Evolutionary conservation across 2,797 vertebrate genomes (phyloP).

Genomic region (Manis crassicaudata): DNA sequence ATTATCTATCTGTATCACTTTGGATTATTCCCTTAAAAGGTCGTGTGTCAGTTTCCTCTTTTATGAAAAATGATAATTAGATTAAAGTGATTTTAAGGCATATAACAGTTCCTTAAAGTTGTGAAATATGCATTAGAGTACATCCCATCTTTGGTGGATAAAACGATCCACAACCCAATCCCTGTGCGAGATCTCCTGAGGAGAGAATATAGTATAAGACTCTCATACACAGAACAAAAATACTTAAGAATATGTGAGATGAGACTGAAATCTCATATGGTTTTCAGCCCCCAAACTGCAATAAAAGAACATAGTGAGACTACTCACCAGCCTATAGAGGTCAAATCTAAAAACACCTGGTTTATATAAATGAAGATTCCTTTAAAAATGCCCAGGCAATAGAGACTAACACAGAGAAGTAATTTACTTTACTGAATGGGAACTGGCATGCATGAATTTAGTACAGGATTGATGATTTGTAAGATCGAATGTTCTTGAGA

Average conservation of each 20-base stretch:
- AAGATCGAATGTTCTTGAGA: background rate
- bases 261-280: background rate
- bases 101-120: background rate
- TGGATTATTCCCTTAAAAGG: background rate
- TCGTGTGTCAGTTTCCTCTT: background rate
- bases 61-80: background rate
- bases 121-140: background rate
- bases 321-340: background rate
- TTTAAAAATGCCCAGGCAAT: background rate
- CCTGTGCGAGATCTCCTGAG: background rate
- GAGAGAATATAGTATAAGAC: background rate
- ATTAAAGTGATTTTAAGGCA: background rate
- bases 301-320: background rate
- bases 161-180: background rate
- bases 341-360: background rate
- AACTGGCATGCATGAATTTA: background rate
- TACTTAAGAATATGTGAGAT: background rate
- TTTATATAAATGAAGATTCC: background rate
- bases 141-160: background rate
- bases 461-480: background rate
- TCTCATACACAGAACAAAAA: background rate
- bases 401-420: background rate
- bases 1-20: background rate
- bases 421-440: background rate
- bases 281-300: background rate